These are phyloP conservation scores for Sebastes vulpes DNA, from an alignment of 2,797 vertebrate genomes.

Conservation along the genomic window DNA sequence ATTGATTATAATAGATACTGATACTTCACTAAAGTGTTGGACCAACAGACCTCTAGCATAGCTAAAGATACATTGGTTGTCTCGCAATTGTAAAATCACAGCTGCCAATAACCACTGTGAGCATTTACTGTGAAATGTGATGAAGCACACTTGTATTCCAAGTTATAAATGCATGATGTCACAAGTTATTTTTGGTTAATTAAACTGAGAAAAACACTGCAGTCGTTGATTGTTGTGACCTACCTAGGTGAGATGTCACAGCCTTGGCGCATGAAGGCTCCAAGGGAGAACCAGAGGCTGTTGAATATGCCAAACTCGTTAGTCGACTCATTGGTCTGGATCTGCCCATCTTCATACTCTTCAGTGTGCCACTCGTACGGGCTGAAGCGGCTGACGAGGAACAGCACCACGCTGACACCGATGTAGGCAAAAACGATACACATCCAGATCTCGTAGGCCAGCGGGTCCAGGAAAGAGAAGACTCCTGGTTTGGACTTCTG, in stretches of 20 bases:
- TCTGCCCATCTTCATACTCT: conserved; percentile 99
- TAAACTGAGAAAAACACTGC: not conserved
- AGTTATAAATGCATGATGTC: not conserved
- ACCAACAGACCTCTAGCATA: not conserved
- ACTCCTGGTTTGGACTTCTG: conserved; percentile 99
- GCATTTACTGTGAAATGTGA: not conserved
- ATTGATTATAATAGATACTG: not conserved
- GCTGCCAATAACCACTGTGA: not conserved
- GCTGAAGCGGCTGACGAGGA: conserved; percentile 99
- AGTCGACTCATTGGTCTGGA: conserved; percentile 98
- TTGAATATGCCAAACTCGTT: conserved; percentile 99
- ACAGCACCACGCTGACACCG: conserved; percentile 99
- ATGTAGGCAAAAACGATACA: conserved; percentile 99
- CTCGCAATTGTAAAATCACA: not conserved
- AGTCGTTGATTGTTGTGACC: conserved; percentile 64
- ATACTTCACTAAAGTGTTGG: not conserved
- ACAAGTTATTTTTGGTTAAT: not conserved
- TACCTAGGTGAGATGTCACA: conserved; percentile 92
- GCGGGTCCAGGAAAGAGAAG: conserved; percentile 98
- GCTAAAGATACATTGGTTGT: not conserved
- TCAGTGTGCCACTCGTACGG: conserved; percentile 99
- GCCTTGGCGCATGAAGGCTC: conserved; percentile 91
- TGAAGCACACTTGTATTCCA: not conserved
- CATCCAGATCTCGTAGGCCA: conserved; percentile 99
- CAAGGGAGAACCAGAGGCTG: conserved; percentile 96